Conservation (phyloP, 2,113 vertebrate species). For the Sinocyclocheilus anshuiensis region DNA sequence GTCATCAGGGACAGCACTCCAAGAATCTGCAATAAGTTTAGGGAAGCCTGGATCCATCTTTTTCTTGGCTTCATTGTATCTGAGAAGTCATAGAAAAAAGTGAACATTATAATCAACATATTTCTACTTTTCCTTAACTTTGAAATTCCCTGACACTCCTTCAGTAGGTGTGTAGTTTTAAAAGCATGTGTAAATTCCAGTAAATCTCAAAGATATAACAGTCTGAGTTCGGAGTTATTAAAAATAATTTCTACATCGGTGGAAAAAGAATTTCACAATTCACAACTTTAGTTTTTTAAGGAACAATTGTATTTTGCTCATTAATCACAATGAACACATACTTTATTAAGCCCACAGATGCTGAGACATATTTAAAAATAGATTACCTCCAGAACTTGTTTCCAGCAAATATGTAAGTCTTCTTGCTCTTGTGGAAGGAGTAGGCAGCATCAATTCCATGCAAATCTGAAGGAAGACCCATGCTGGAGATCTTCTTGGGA, state of each 20-base stretch:
- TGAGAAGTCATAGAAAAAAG: slow-evolving; percentile 60
- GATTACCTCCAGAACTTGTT: slow-evolving; percentile 95
- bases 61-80: slow-evolving; percentile 91
- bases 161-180: not conserved
- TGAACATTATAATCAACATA: not conserved
- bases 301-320: not conserved
- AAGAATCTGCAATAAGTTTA: slow-evolving; percentile 93
- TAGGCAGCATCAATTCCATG: slow-evolving; percentile 87
- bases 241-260: not conserved
- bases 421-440: slow-evolving; percentile 92
- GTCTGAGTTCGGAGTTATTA: not conserved
- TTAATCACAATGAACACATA: not conserved
- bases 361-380: not conserved
- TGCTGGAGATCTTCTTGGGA: slow-evolving; percentile 86
- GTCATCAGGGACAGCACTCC: slow-evolving; percentile 92
- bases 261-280: not conserved
- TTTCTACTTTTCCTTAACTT: not conserved
- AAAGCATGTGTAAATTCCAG: not conserved
- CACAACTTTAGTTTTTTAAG: not conserved
- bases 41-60: slow-evolving; percentile 94
- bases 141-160: not conserved
- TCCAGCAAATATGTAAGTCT: slow-evolving; percentile 91
- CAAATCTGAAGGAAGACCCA: slow-evolving; percentile 86
- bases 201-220: not conserved
- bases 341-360: not conserved